Conservation (phyloP, 2,888 invertebrate genomes). For the Beris chalybata region DNA sequence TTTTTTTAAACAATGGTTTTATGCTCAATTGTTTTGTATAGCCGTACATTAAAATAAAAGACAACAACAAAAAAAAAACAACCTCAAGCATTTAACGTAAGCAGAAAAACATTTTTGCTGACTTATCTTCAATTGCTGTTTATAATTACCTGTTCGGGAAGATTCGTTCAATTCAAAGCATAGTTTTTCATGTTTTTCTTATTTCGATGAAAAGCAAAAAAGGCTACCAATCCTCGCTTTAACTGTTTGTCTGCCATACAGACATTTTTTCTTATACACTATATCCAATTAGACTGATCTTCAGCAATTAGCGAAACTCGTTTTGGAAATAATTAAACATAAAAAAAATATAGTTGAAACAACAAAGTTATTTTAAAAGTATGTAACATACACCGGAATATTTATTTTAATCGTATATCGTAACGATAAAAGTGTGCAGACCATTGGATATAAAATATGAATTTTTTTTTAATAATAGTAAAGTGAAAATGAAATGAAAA, state of each 20-base stretch:
- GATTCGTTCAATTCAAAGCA: not conserved
- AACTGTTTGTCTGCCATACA: no score
- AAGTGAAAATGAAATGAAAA: slow-evolving; percentile 10
- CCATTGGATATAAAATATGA: slow-evolving; percentile 7
- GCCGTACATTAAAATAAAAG: no score
- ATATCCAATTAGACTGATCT: slow-evolving; percentile 31
- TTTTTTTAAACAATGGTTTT: no score
- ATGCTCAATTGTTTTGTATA: no score
- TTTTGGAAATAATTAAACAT: slow-evolving; percentile 18
- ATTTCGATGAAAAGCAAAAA: not conserved
- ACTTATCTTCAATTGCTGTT: no score
- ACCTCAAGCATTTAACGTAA: no score
- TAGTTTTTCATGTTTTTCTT: not conserved
- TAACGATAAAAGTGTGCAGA: not conserved
- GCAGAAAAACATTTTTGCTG: no score
- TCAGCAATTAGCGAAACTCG: slow-evolving; percentile 33
- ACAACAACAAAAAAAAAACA: no score
- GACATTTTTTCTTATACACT: no score
- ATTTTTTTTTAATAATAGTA: slow-evolving; percentile 26
- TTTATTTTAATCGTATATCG: slow-evolving; percentile 9
- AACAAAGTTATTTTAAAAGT: slow-evolving; percentile 18
- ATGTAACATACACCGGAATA: slow-evolving; percentile 2
- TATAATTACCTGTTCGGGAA: not conserved
- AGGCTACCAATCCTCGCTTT: no score
- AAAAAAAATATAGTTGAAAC: slow-evolving; percentile 35